Evolutionary conservation across 1,140 invertebrate species (phyloP), one percentile per base, ranked within the genome.

Genomic region (Cydia amplana): DNA sequence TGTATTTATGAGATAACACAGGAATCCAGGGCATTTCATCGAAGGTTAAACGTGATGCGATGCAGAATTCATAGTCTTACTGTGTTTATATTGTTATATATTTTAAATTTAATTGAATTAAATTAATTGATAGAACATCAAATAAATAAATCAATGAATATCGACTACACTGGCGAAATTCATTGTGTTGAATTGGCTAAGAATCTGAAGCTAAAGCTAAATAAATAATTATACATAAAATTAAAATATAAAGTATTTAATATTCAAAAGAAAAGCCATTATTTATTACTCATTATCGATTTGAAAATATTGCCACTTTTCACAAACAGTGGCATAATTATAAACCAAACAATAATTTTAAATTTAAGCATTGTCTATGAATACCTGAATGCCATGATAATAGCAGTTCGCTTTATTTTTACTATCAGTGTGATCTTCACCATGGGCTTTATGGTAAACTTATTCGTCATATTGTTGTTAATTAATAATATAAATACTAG

Each of bases 11-110:
- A 16, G 64, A 36, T 65, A 32, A 65, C 64, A 6, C 1, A n/a
- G 7, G 64, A 65, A 65, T 65, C 16, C 12, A 65, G 64, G 7
- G 23, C 16, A 65, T 65, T 65, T 65, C 23, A 65, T 12, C 6
- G 25, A 65, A 65, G 64, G 64, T 65, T 65, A 32, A 32, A 65
- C 20, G 55, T 60, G 55, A 60, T 23, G 20, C 6, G 55, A 60
- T 23, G 55, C 55, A 60, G 55, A 60, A 60, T 60, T 60, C 55
- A 60, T 60, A 60, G 55, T 60, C 55, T 10, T 10, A 12, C 2
- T 20, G 1, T 60, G 10, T 2, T 16, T n/a, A 14, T 18, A 18
- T 51, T n/a, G 49, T n/a, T n/a, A 51, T n/a, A 16, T 5, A 40
- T 40, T 40, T 40, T 10, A 10, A 9, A 10, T 40, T 9, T 0